Evolutionary conservation across 2,113 vertebrate species (phyloP), one percentile per base, ranked within the genome.

Genomic region (Pygoscelis antarcticus): DNA sequence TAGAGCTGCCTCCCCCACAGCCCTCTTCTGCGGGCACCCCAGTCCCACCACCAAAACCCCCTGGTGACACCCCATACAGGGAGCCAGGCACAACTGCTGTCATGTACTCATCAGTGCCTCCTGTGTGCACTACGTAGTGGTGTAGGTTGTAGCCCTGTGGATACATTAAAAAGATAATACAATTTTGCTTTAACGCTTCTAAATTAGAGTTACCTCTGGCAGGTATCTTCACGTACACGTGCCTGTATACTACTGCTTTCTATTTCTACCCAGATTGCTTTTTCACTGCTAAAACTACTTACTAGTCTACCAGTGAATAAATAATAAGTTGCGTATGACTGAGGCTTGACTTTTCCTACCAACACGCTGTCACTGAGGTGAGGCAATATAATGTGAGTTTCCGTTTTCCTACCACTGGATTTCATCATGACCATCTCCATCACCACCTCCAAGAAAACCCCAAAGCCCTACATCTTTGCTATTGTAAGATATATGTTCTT

Each of bases 11-110:
- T 36, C 30, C 40, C 6, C 7, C 20, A 25, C 25, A 61, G 30
- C 8, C n/a, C 13, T 40, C 16, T 68, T 38, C 22, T 0, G 0
- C 38, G 21, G 20, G 3, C 6, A 13, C 17, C 13, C 8, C 25
- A 55, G 36, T 5, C n/a, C 10, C 29, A 13, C 49, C 32, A 23
- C 34, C 9, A n/a, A 16, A 16, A 0, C 21, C 3, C 19, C 1
- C 16, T 0, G 7, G 38, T 10, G 17, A 32, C 23, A 68, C 11
- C 60, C 44, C 4, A 1, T 9, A 11, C 6, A 34, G 42, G 36
- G 27, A 78, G 13, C 29, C 22, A 70, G 65, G 65, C 65, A 65
- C 32, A 85, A 13, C 16, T 65, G 26, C 36, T 89, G 80, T 57
- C 55, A 19, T 1, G 5, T 12, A 18, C 32, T 60, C n/a, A 32